Base-by-base conservation (phyloP, 1,140 invertebrate species). In the Lucilia cuprina region DNA sequence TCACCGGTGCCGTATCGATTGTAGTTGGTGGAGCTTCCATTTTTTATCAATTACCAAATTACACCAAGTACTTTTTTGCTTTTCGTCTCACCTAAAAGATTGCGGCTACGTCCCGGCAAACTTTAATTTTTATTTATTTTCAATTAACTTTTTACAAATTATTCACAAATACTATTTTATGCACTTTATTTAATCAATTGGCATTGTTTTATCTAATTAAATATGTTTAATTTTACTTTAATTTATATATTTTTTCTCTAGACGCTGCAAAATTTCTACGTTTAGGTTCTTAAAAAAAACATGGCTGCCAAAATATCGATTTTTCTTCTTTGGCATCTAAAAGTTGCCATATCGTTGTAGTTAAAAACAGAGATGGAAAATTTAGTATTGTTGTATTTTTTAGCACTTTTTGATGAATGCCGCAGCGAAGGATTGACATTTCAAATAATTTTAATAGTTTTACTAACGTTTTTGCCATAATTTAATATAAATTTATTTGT, bases 21-120 rank as follows among this genome's bases (percentile, higher is more conserved):
- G 87, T 84, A 83, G 85, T 35, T 84, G 80, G 78, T n/a, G 87
- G 83, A 87, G 86, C 89, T 87, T 90, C 89, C 89, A 90, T 90
- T 80, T 78, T 25, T 47, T 78, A n/a, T 78, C 19, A 49, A 80
- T 70, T 25, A 70, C 9, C 21, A 49, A 21, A 49, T 50, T 80
- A 80, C 47, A 80, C 41, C n/a, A 74, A 12, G 21, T 34, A 55
- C 5, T 47, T 78, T 78, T 78, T 78, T 80, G 7, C 41, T 80
- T 21, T 30, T 30, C 25, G n/a, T 80, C n/a, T 34, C 21, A 78
- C 41, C 19, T 49, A 19, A 21, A 50, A 25, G 19, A 80, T 25
- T 80, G 41, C 65, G 65, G 65, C 65, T 70, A 25, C 9, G 65
- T 25, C 65, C 65, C 65, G 65, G 65, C 65, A 21, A 70, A 70